Conservation (phyloP, 2,113 vertebrate genomes). For the Takifugu flavidus region DNA sequence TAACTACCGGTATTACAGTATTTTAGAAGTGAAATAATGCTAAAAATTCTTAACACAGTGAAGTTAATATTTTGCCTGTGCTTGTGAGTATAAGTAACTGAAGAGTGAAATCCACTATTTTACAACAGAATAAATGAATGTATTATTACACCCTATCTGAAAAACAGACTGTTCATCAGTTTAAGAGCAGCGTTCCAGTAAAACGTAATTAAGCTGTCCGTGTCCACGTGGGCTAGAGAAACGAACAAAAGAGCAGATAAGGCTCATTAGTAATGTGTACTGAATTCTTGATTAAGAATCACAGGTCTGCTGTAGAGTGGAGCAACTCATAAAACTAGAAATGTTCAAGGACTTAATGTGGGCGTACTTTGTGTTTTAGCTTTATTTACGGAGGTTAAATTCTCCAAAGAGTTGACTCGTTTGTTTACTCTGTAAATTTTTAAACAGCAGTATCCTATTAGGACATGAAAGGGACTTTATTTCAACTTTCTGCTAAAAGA, state of each 20-base stretch:
- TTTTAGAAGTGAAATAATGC: background rate
- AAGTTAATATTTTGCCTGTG: no score
- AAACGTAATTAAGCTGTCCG: slow-evolving; percentile 26
- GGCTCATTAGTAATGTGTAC: slow-evolving; percentile 4
- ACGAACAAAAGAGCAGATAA: slow-evolving; percentile 18
- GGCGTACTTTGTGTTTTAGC: no score
- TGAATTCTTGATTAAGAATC: slow-evolving; percentile 8
- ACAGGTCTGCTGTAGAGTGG: no score
- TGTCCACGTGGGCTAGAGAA: slow-evolving; percentile 9
- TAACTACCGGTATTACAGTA: background rate
- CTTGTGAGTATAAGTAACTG: no score
- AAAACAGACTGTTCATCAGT: background rate
- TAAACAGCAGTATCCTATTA: background rate
- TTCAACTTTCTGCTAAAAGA: slow-evolving; percentile 5
- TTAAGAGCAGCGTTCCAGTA: background rate
- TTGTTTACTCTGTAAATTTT: no score
- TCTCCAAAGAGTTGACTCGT: no score
- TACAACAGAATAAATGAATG: no score
- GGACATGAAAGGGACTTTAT: slow-evolving; percentile 2
- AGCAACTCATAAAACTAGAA: no score
- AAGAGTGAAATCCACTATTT: no score
- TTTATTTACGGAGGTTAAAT: no score
- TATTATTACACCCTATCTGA: no score
- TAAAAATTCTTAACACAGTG: background rate
- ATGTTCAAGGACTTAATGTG: no score